Base-by-base conservation (phyloP, 2,888 invertebrate genomes). In the Bembecia ichneumoniformis region DNA sequence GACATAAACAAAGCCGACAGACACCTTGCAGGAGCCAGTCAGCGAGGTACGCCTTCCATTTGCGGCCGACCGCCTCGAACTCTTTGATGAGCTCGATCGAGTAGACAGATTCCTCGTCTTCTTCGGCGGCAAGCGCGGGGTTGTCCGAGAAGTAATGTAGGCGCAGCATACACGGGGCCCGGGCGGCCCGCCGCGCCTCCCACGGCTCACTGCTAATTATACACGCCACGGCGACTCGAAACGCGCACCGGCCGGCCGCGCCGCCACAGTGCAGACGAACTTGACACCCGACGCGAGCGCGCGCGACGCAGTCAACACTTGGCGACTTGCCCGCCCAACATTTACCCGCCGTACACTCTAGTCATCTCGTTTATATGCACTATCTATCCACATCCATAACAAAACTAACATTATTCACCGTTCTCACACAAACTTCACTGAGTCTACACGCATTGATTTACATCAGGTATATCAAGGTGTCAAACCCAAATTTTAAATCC, bases 81-180 rank as follows among this genome's bases (percentile, higher is more conserved):
- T 95, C 95, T 88, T 94, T 94, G 86, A 95, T 95, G 77, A 94
- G 92, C 76, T 94, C 94, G 77, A 93, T 87, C 59, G 93, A 91
- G 84, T 94, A 94, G 66, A 93, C 93, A 59, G 89, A 82, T 59
- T 87, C 86, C 66, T 89, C 87, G 68, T 79, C 88, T 73, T 89
- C 86, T 86, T 88, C 79, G 82, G 83, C 79, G 90, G 89, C 75
- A 89, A 93, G 88, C 77, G 91, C 89, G 77, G 92, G 91, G 84
- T 92, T 90, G 89, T 94, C 93, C 74, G 94, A 94, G 82, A 91
- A 95, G 79, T 93, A 94, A 78, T 94, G 93, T 88, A 95, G 88
- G 78, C 93, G 92, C 90, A 94, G 91, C 93, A 94, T 93, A 82
- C 86, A 82, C 89, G 87, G 69, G 68, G 65, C 70, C 69, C 87